Evolutionary conservation across 1,140 invertebrate species (phyloP).

Genomic region (Aphidius gifuensis): DNA sequence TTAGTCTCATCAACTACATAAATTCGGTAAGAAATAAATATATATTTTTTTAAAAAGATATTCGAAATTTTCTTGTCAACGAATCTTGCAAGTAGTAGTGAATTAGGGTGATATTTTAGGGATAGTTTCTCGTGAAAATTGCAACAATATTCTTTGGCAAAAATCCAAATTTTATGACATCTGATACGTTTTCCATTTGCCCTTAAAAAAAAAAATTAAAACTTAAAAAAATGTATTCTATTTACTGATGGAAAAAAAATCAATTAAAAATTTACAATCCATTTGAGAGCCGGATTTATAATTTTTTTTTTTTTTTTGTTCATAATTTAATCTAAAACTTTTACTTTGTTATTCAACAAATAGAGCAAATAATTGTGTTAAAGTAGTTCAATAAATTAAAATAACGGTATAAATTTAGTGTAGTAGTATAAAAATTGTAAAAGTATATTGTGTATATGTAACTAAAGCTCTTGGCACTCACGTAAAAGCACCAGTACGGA

Average conservation of each 20-base stretch:
- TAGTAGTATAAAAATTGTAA: constrained; percentile 23
- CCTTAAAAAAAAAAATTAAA: constrained; percentile 28
- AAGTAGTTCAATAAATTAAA: no score
- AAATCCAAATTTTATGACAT: constrained; percentile 41
- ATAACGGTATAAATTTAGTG: no score
- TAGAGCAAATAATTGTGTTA: no score
- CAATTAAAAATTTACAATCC: not conserved
- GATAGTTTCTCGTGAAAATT: constrained; percentile 38
- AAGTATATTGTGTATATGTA: no score
- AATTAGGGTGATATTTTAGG: no score
- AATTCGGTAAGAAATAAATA: constrained; percentile 61
- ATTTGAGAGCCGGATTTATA: no score
- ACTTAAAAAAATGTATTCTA: no score
- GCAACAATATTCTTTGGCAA: constrained; percentile 38
- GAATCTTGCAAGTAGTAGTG: no score
- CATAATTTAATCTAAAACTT: no score
- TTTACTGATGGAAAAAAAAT: constrained; percentile 23
- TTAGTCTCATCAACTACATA: constrained; percentile 77
- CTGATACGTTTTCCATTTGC: constrained; percentile 27
- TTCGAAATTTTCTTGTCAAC: not conserved
- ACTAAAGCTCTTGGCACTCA: no score
- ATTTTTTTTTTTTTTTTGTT: no score
- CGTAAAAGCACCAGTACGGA: constrained; percentile 9
- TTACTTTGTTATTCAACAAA: no score
- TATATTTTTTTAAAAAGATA: not conserved